Conservation (phyloP, 2,113 vertebrate genomes). For the Platysternon megacephalum region DNA sequence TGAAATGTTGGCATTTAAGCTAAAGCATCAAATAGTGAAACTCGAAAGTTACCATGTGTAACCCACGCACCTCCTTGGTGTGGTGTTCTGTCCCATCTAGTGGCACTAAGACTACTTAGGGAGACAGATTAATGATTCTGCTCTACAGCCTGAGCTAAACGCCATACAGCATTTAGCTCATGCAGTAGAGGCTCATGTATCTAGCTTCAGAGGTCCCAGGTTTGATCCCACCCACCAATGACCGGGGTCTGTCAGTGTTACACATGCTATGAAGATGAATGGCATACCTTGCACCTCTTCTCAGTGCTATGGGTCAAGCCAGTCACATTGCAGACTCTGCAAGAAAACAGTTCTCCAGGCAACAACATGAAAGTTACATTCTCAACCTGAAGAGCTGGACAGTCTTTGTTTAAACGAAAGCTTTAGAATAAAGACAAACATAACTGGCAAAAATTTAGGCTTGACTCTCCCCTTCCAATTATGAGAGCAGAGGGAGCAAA, state of each 20-base stretch:
- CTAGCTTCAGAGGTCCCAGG: too few species aligned
- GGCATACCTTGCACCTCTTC: neutral
- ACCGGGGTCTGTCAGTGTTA: too few species aligned
- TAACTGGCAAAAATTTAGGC: neutral
- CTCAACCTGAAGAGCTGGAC: neutral
- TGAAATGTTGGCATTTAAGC: neutral
- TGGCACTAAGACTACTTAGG: too few species aligned
- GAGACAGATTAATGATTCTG: too few species aligned
- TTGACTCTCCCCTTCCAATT: neutral
- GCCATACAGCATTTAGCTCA: too few species aligned
- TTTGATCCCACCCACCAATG: too few species aligned
- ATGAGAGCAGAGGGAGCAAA: neutral
- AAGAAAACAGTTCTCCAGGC: neutral
- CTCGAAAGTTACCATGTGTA: neutral
- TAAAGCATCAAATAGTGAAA: accelerated
- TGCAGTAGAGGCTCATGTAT: too few species aligned
- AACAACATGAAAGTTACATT: neutral
- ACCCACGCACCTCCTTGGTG: too few species aligned
- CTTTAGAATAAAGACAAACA: neutral
- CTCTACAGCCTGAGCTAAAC: too few species aligned
- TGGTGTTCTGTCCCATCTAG: too few species aligned
- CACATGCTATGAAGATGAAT: neutral
- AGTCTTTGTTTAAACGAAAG: neutral
- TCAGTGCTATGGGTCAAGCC: neutral
- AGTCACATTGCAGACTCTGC: neutral